phyloP scores from a whole-genome alignment of 2,797 vertebrate species.

The Choloepus didactylus region DNA sequence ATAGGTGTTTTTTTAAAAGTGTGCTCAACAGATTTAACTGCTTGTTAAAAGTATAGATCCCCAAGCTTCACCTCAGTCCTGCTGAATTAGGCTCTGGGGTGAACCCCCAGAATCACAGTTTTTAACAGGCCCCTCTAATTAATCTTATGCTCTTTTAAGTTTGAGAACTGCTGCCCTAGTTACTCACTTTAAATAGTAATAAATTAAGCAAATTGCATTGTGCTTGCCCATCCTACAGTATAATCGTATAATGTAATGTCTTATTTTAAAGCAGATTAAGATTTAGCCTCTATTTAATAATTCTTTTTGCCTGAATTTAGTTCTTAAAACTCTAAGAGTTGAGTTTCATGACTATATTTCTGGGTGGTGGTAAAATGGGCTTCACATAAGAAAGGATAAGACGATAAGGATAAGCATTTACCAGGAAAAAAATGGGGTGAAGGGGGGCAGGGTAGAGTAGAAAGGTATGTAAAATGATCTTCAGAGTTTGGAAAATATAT shows the following conservation, averaged over 20 bases:
- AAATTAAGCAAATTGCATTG: neutral
- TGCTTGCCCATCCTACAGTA: neutral
- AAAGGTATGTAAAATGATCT: neutral
- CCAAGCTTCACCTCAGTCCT: neutral
- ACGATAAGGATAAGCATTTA: neutral
- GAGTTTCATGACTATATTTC: neutral
- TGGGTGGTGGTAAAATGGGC: neutral
- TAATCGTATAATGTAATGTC: neutral
- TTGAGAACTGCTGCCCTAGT: neutral
- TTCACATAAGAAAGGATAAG: neutral
- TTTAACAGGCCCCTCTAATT: neutral
- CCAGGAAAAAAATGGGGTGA: neutral
- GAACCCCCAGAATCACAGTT: neutral
- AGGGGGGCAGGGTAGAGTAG: neutral
- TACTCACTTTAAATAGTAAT: slow-evolving; percentile 20
- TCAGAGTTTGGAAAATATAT: neutral
- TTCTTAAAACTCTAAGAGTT: neutral
- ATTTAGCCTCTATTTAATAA: slow-evolving; percentile 8
- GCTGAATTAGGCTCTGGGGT: neutral
- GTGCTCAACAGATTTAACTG: neutral
- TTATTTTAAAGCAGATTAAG: slow-evolving; percentile 8
- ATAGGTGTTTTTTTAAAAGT: slow-evolving; percentile 42
- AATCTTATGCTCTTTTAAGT: slow-evolving; percentile 7
- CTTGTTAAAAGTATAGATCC: neutral
- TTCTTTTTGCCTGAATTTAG: neutral